Base-by-base conservation (phyloP, 2,888 invertebrate species). In the Minunthozetes semirufus region DNA sequence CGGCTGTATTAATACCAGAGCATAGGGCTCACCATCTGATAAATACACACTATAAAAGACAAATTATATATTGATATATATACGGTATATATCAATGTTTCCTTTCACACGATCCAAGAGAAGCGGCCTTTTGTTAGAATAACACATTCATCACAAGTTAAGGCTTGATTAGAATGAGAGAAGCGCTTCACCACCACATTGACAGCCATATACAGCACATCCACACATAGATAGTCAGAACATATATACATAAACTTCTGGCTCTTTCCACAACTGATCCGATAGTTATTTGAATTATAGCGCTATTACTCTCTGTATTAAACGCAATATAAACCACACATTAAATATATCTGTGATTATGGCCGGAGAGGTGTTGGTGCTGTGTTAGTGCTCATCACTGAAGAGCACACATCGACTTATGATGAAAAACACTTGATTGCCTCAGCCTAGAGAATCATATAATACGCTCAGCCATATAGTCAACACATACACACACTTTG, bases 61-160 rank as follows among this genome's bases (percentile, higher is more conserved):
- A n/a, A 50, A 50, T 50, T n/a, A 17, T 50, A 50, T 50, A 50
- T n/a, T 19, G 17, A 46, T 46, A 50, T 50, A 50, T 50, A 50
- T 50, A 50, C 50, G 17, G 19, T 50, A n/a, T 19, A 50, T n/a
- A n/a, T n/a, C 50, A 19, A 50, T 50, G 50, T 50, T 50, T 50
- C 50, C 50, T 50, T 50, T 50, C 50, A 50, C 50, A 50, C 50
- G 50, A 33, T 33, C 5, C 33, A 33, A 33, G 33, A 33, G 33
- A n/a, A 50, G 50, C 50, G 50, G 50, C 50, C 33, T 33, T 50
- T 19, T n/a, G 50, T 50, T 50, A 50, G n/a, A 50, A 50, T 50
- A 50, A 50, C 50, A 50, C 50, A 50, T 50, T 15, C 50, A 50
- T 50, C 50, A 50, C n/a, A n/a, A 50, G 50, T 50, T 50, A n/a